Base-by-base conservation (phyloP, 2,888 invertebrate genomes). In the Polymixis lichenea region DNA sequence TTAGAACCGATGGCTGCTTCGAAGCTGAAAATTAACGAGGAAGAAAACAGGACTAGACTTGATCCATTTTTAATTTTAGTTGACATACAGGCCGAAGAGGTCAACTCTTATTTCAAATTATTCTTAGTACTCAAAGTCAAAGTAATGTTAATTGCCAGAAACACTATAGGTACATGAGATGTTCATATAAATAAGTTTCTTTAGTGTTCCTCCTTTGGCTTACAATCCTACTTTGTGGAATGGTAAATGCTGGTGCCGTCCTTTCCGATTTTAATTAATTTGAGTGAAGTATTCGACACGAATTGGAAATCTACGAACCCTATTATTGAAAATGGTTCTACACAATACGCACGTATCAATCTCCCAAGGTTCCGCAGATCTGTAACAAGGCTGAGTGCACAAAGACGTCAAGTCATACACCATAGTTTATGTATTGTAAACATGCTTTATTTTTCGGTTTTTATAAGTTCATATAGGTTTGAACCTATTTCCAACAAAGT, bases 371-470 rank as follows among this genome's bases (percentile, higher is more conserved):
- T 46, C 32, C 17, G 13, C 15, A 58, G 11, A 81, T 62, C 51
- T 67, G 76, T 76, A 62, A 58, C 80, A 76, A 82, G 80, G 72
- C 67, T 72, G 49, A n/a, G 17, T 22, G 56, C 55, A 75, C 61
- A 80, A 66, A 25, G 25, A 58, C 55, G 56, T 38, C 13, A 28
- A 61, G 0, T 7, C 22, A 55, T 51, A 32, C 25, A 61, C 43
- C 66, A 62, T 56, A 19, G 17, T 51, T 56, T 15, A 9, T 56
- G 28, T n/a, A 61, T 49, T 80, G 75, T 80, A 66, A 81, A 71
- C 67, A 49, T 28, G 46, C 70, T 53, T 46, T n/a, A 58, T 49
- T 9, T 65, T 51, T 15, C 22, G 17, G 15, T 56, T 75, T 75
- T 53, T 38, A 67, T 8, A 19, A 51, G 22, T 1, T 49, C 49